Evolutionary conservation across 35 echinoderm and acorn worm species (phyloP).

Genomic region (Apostichopus californicus): DNA sequence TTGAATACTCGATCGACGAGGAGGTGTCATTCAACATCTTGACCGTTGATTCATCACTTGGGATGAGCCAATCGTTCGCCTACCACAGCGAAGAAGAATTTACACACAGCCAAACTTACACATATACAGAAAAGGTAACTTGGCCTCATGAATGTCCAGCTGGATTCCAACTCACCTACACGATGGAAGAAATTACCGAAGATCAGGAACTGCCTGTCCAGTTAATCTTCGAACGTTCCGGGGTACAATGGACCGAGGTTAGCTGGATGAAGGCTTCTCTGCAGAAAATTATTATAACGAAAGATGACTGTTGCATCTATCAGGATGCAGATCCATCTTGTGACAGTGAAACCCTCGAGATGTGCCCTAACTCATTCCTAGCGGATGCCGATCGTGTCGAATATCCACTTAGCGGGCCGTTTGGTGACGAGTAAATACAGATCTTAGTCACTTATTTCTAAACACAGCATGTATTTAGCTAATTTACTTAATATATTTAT

Average conservation of each 20-base stretch:
- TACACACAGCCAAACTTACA: neutral
- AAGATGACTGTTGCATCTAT: conserved; percentile 1
- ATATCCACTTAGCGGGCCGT: neutral
- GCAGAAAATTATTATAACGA: neutral
- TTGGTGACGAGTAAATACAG: too few relatives aligned
- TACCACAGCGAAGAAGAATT: neutral
- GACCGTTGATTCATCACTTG: too few relatives aligned
- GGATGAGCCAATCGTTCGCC: too few relatives aligned
- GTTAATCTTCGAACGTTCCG: neutral
- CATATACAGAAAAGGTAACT: neutral
- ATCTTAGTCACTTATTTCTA: too few relatives aligned
- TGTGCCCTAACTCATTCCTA: neutral
- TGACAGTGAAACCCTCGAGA: neutral
- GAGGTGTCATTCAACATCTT: too few relatives aligned
- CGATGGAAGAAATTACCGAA: neutral
- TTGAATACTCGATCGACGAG: too few relatives aligned
- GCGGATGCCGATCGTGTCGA: neutral
- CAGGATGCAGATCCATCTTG: neutral
- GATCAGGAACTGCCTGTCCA: neutral
- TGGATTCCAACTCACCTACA: neutral
- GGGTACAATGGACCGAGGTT: neutral
- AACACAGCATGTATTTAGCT: too few relatives aligned
- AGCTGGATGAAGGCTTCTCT: neutral
- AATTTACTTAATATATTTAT: too few relatives aligned
- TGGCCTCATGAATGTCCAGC: conserved; percentile 14